Percentiles rank a stretch among this genome's conserved stretches.
Evolutionary conservation across 2,888 invertebrate species (phyloP).

Genomic region (Coelinius sp.): DNA sequence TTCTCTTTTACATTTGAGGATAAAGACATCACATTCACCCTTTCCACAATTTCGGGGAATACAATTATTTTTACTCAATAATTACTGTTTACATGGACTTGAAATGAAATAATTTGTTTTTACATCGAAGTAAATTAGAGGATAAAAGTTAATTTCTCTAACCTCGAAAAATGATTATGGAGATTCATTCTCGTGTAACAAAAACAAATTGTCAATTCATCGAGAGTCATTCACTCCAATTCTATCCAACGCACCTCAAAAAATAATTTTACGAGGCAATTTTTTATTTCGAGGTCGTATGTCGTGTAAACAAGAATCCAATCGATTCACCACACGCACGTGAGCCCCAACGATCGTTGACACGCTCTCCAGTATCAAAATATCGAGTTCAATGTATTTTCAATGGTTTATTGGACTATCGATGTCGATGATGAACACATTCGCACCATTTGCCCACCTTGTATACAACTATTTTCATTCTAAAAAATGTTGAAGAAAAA

Average conservation of each 20-base stretch:
- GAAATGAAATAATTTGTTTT: not conserved
- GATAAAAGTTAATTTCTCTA: too few relatives aligned
- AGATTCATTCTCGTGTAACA: not conserved
- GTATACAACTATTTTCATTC: too few relatives aligned
- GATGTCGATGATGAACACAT: too few relatives aligned
- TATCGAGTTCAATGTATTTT: not conserved
- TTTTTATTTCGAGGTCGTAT: not conserved
- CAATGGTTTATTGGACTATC: not conserved
- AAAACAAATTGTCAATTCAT: not conserved
- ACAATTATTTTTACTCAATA: conserved; percentile 11
- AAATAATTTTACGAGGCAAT: not conserved
- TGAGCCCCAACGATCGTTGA: not conserved
- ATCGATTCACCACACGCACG: not conserved
- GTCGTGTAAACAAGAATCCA: not conserved
- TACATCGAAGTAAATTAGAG: too few relatives aligned
- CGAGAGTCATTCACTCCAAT: not conserved
- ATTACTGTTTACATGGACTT: not conserved
- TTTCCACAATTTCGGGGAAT: conserved; percentile 29
- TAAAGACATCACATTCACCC: conserved; percentile 30
- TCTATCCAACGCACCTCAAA: not conserved
- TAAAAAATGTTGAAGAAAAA: too few relatives aligned
- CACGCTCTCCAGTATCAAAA: conserved; percentile 4
- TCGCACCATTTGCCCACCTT: too few relatives aligned
- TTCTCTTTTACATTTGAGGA: not conserved
- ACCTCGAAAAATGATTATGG: too few relatives aligned